Percentiles rank a stretch among this genome's conserved stretches.
Evolutionary conservation across 1,140 invertebrate species (phyloP).

Genomic region (Anastrepha obliqua): DNA sequence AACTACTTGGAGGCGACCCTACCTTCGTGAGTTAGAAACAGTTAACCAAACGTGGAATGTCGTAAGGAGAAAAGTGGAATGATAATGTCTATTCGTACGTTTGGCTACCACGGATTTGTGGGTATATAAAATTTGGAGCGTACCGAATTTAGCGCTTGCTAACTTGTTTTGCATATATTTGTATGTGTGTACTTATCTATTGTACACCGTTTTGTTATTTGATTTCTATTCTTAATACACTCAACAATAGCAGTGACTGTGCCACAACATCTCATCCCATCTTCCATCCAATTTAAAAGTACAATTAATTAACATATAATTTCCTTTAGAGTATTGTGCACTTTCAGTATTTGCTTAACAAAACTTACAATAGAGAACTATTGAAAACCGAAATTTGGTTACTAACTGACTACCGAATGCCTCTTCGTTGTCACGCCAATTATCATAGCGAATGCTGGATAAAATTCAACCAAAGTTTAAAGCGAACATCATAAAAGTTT

Average conservation of each 20-base stretch:
- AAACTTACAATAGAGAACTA: background rate
- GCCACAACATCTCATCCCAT: background rate
- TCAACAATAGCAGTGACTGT: background rate
- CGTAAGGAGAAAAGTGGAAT: too few relatives aligned
- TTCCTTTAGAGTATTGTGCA: background rate
- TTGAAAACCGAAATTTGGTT: background rate
- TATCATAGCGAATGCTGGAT: background rate
- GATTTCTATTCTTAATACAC: background rate
- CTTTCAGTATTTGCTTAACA: background rate
- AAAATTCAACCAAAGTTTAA: constrained; percentile 6
- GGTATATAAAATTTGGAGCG: too few relatives aligned
- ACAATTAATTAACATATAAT: constrained; percentile 15
- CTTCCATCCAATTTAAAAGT: background rate
- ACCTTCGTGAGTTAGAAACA: too few relatives aligned
- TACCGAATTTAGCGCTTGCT: too few relatives aligned
- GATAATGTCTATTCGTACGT: too few relatives aligned
- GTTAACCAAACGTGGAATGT: too few relatives aligned
- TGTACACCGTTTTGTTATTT: background rate
- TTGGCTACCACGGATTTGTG: too few relatives aligned
- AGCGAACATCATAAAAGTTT: background rate
- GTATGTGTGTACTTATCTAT: too few relatives aligned
- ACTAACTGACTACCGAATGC: background rate
- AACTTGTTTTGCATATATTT: too few relatives aligned
- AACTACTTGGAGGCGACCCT: too few relatives aligned
- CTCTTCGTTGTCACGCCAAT: background rate